These are phyloP conservation scores for Oncorhynchus masou DNA, from an alignment of 2,113 vertebrate genomes.

Conservation along the genomic window DNA sequence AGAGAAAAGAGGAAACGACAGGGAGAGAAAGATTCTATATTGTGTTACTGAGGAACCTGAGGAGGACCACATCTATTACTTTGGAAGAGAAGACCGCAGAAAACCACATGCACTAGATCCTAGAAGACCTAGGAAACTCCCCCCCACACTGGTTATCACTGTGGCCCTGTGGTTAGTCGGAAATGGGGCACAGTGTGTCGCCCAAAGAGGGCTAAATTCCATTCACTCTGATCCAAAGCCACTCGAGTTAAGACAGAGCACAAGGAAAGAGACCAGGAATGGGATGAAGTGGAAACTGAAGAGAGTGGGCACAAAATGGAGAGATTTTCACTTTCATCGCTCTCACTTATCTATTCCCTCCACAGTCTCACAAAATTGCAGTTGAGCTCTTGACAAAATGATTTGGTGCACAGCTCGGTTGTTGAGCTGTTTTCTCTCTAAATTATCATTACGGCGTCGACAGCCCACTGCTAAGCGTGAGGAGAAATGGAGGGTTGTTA, in stretches of 20 bases:
- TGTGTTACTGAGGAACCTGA: constrained; percentile 41
- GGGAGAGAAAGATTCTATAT: not conserved
- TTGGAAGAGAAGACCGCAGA: constrained; percentile 18
- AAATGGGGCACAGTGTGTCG: constrained; percentile 13
- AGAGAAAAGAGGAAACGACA: not conserved
- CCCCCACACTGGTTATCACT: not conserved
- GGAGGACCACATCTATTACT: constrained; percentile 19
- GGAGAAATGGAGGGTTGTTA: constrained; percentile 50
- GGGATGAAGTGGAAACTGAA: constrained; percentile 2
- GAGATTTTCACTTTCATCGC: constrained; percentile 5
- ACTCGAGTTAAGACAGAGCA: constrained; percentile 8
- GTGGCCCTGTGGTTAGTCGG: constrained; percentile 20
- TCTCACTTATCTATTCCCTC: constrained; percentile 21
- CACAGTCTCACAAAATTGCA: constrained; percentile 24
- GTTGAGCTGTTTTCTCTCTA: constrained; percentile 39
- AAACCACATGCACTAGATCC: constrained; percentile 50
- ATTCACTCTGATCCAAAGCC: constrained; percentile 19
- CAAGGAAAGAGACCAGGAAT: not conserved
- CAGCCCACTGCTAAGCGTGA: constrained; percentile 32
- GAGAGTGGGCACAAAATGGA: constrained; percentile 12
- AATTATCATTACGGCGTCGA: constrained; percentile 51
- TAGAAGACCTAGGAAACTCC: constrained; percentile 29
- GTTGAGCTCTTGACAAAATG: constrained; percentile 43
- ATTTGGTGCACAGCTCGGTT: constrained; percentile 52
- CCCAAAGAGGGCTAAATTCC: constrained; percentile 12